Evolutionary conservation across 1,140 invertebrate genomes (phyloP).

Genomic region (Leptinotarsa undecemlineata): DNA sequence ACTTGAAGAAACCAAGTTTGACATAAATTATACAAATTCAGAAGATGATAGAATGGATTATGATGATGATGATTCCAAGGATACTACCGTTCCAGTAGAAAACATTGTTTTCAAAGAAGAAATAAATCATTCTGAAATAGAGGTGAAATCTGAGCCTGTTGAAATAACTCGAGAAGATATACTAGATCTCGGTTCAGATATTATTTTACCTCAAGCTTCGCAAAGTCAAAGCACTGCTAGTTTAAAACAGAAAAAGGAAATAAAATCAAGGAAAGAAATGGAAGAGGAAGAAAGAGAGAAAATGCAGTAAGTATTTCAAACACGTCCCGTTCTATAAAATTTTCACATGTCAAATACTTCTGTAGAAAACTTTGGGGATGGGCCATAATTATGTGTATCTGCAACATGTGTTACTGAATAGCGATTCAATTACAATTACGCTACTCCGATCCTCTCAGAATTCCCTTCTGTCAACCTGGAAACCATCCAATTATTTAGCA

Average conservation of each 20-base stretch:
- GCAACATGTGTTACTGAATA: no score
- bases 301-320: slow-evolving; percentile 74
- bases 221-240: slow-evolving; percentile 33
- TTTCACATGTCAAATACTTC: no score
- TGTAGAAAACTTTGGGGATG: no score
- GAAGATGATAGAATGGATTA: slow-evolving; percentile 47
- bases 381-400: no score
- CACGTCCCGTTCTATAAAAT: no score
- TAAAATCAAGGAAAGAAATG: slow-evolving; percentile 78
- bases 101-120: slow-evolving; percentile 33
- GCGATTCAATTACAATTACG: no score
- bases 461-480: no score
- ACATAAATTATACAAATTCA: slow-evolving; percentile 45
- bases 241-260: slow-evolving; percentile 56
- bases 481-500: no score
- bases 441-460: no score
- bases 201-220: slow-evolving; percentile 50
- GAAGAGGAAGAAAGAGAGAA: slow-evolving; percentile 90
- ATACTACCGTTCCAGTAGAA: slow-evolving; percentile 36
- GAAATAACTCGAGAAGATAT: slow-evolving; percentile 41
- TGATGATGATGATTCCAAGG: slow-evolving; percentile 51
- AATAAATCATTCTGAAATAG: background rate
- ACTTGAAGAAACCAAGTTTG: slow-evolving; percentile 47
- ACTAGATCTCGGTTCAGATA: slow-evolving; percentile 41
- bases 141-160: slow-evolving; percentile 10